Conservation (phyloP, 2,113 vertebrate species). For the Pantherophis guttatus region DNA sequence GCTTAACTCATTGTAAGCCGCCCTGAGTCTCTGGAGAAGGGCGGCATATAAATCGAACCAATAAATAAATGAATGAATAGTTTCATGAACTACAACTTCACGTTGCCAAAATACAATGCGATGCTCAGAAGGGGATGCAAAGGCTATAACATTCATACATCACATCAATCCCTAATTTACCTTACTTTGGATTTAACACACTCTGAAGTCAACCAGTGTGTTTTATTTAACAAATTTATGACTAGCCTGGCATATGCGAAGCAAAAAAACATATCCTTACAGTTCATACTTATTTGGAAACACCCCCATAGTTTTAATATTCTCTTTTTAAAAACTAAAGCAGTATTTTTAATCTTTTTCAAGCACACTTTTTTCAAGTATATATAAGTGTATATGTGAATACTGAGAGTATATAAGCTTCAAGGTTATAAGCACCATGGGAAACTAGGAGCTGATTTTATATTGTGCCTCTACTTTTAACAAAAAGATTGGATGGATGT, state of each 20-base stretch:
- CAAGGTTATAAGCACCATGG: background rate
- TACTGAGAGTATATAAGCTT: background rate
- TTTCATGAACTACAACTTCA: background rate
- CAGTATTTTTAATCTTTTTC: background rate
- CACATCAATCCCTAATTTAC: background rate
- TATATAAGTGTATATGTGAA: background rate
- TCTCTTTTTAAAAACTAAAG: background rate
- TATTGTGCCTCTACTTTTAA: background rate
- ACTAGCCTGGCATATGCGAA: background rate
- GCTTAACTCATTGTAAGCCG: no score
- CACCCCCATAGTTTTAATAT: background rate
- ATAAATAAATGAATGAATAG: no score
- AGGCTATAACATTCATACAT: background rate
- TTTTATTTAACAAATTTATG: background rate
- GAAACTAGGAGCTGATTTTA: background rate
- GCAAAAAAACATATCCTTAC: background rate
- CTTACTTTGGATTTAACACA: background rate
- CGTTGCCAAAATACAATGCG: background rate
- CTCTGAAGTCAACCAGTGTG: background rate
- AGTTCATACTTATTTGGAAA: background rate
- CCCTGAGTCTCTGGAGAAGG: no score
- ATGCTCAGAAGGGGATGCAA: background rate
- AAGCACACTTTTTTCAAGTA: background rate
- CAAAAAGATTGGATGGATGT: background rate
- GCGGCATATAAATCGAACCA: no score